These are phyloP conservation scores for Arctocebus calabarensis DNA, from an alignment of 2,797 vertebrate species.

Conservation along the genomic window DNA sequence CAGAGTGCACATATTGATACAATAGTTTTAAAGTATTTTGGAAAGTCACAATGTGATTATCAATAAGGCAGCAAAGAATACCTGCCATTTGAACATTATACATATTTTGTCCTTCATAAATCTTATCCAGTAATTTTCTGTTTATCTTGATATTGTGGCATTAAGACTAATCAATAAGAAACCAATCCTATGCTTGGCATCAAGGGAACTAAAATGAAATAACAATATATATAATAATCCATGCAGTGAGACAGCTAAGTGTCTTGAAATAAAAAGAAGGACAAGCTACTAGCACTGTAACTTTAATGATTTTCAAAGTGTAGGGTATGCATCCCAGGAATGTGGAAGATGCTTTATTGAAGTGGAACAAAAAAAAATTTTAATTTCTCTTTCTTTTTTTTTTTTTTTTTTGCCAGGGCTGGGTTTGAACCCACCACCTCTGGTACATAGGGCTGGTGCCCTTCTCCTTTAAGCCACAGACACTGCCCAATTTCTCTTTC, in stretches of 20 bases:
- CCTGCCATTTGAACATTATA: background rate
- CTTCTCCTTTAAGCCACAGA: no score
- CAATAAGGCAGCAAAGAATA: background rate
- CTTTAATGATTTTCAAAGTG: background rate
- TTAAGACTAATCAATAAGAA: background rate
- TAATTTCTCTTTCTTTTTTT: background rate
- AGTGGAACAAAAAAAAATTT: background rate
- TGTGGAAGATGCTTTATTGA: background rate
- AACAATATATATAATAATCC: background rate
- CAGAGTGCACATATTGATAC: background rate
- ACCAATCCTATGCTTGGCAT: background rate
- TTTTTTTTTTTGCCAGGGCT: background rate
- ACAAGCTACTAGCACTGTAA: background rate
- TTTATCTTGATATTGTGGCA: background rate
- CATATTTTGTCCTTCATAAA: background rate
- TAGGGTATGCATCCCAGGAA: rapidly evolving
- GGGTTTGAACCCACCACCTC: no score
- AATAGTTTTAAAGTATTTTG: background rate
- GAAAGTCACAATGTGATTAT: background rate
- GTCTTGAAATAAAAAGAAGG: background rate
- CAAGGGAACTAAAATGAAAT: background rate
- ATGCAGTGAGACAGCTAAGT: background rate
- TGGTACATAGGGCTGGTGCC: no score
- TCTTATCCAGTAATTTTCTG: background rate
- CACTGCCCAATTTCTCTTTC: no score